phyloP scores from a whole-genome alignment of 1,140 invertebrate genomes.

The Drosophila subpulchrella region DNA sequence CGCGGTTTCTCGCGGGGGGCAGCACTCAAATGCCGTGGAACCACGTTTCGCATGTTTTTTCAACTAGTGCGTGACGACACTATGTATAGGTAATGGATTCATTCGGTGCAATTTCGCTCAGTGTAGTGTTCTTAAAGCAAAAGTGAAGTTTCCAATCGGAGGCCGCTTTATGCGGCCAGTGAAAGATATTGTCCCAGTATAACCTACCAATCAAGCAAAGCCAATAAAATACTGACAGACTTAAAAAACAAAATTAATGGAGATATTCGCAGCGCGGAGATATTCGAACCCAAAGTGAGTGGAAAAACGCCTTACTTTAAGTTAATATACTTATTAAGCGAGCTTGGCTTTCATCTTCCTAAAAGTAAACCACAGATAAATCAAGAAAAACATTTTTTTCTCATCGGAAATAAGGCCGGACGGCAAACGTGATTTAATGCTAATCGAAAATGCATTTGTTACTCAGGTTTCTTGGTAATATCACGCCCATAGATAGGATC shows the following conservation, averaged over 20 bases:
- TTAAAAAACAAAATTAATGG: not conserved
- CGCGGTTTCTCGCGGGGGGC: constrained; percentile 9
- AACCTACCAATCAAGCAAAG: not conserved
- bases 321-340: not conserved
- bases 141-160: constrained; percentile 21
- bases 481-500: constrained; percentile 17
- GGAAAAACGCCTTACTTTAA: not conserved
- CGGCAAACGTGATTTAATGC: constrained; percentile 71
- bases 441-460: constrained; percentile 80
- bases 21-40: not conserved
- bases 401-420: constrained; percentile 64
- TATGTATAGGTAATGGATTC: not conserved
- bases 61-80: constrained; percentile 5
- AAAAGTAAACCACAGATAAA: constrained; percentile 42
- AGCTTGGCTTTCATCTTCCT: not conserved
- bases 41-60: constrained; percentile 1
- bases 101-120: constrained; percentile 5
- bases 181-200: constrained; percentile 9
- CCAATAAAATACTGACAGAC: constrained; percentile 1
- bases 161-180: constrained; percentile 33
- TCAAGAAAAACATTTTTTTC: constrained; percentile 67
- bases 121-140: constrained; percentile 6
- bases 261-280: not conserved
- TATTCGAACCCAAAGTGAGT: constrained; percentile 9
- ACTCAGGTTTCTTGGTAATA: constrained; percentile 36